Percentiles rank a stretch among this genome's conserved stretches.
These are phyloP conservation scores for Meda fulgida DNA, from an alignment of 2,797 vertebrate genomes.

Conservation along the genomic window DNA sequence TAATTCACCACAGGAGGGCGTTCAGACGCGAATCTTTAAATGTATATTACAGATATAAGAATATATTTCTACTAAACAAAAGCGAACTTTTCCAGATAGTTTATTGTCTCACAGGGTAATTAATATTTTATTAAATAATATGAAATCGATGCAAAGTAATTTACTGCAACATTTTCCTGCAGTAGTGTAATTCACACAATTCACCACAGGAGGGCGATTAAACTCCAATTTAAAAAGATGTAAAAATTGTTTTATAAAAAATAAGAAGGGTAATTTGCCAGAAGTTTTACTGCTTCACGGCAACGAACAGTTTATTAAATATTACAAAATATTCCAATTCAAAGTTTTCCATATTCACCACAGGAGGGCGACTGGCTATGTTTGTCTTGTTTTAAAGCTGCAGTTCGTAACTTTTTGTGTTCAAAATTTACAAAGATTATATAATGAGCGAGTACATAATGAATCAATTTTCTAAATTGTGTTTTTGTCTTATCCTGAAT, in stretches of 20 bases:
- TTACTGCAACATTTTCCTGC: neutral
- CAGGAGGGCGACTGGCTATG: neutral
- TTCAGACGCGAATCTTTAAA: neutral
- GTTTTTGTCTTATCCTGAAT: no score
- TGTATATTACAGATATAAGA: neutral
- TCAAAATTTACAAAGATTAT: no score
- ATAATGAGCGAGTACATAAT: no score
- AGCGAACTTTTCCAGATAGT: neutral
- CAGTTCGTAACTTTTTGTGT: no score
- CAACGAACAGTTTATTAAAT: neutral
- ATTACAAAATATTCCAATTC: neutral
- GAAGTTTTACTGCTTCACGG: neutral
- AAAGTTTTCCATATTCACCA: neutral
- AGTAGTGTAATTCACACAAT: neutral
- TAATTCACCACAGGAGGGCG: neutral
- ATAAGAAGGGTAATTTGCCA: neutral
- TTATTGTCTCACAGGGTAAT: neutral
- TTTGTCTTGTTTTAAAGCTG: no score
- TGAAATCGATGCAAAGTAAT: neutral
- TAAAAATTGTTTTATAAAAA: neutral
- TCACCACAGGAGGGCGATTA: neutral
- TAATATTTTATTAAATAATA: neutral
- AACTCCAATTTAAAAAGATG: neutral
- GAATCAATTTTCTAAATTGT: no score
- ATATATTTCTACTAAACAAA: neutral